Base-by-base conservation (phyloP, 2,113 vertebrate genomes). In the Amblyornis subalaris region DNA sequence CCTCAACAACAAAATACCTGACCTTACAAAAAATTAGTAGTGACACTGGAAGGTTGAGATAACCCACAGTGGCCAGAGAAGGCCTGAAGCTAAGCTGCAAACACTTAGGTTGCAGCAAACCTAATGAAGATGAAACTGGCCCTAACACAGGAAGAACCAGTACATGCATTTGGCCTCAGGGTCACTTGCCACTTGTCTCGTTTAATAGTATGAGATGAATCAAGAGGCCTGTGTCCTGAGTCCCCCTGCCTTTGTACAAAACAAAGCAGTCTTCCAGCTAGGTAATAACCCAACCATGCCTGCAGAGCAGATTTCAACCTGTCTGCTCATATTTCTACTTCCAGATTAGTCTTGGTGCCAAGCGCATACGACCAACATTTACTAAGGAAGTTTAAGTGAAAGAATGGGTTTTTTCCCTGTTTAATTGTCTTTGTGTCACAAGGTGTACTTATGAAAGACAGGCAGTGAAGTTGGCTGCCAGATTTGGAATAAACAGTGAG, bases 331-430 rank as follows among this genome's bases (percentile, higher is more conserved):
- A 61, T 76, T 88, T 83, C 55, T 82, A 55, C 53, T 87, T 75
- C 44, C 36, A 78, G n/a, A 50, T 85, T 75, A 75, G 62, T 71
- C 19, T 72, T 60, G 36, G 44, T 35, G 38, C 24, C 47, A 70
- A 74, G 45, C 9, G 33, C 16, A 26, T 19, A 77, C 3, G 26
- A 54, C 23, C 55, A 86, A n/a, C 26, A 71, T 38, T 65, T 64
- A 7, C 26, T 51, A 81, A 12, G 42, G 35, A 81, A 2, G 21
- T 70, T 66, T 80, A 69, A 77, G 42, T 14, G 29, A 77, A 73
- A 84, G 10, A 58, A 66, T 14, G 2, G 0, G 0, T 4, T 16
- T 38, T 54, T 54, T 66, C 10, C 31, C 19, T 73, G 23, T 70
- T 88, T 80, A 62, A 81, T 54, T 51, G 51, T 8, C 23, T 62